Evolutionary conservation across 2,888 invertebrate genomes (phyloP), one percentile per base, ranked within the genome.

Genomic region (Imbricaverruca yamaguchii): DNA sequence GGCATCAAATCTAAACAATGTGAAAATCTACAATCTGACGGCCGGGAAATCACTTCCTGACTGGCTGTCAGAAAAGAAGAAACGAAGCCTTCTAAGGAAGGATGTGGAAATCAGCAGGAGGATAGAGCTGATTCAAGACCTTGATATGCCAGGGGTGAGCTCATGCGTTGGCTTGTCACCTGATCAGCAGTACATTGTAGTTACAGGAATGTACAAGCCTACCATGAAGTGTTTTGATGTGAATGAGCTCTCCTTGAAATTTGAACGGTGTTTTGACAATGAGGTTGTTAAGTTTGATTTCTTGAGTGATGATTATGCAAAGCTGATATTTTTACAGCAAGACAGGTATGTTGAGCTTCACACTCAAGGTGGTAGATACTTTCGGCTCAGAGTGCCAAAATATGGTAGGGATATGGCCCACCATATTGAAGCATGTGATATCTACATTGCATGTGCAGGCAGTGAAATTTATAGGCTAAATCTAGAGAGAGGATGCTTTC

Each of bases 81-180:
- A 93, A 85, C 90, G 95, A 84, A 91, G 92, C 12, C 89, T 96
- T 83, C 89, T 94, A 81, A 94, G 95, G 87, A 95, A 95, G 88
- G 93, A 96, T 92, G 92, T 93, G 67, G 97, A 97, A 87, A 90
- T 98, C 80, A 90, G 96, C 84, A 91, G 94, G 84, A 90, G 97
- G 86, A 96, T 99, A 85, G 96, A 98, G 88, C 91, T 99, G 74
- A 95, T 99, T 84, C 99, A 99, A 88, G 99, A 99, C 87, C 99
- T 99, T 90, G 96, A 97, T 85, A 99, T 99, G 99, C 98, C 99
- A 56, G 95, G 93, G 80, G 91, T 98, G 0, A 96, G 97, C 86
- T 93, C 93, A 25, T 91, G 92, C 81, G 90, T 99, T 55, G 90
- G 92, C 85, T 91, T 95, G 83, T 94, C 98, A 13, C 92, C 91